A percentile compares a stretch with the other conserved stretches of the same genome.
Conservation (phyloP, 1,140 invertebrate species). For the Maniola jurtina region DNA sequence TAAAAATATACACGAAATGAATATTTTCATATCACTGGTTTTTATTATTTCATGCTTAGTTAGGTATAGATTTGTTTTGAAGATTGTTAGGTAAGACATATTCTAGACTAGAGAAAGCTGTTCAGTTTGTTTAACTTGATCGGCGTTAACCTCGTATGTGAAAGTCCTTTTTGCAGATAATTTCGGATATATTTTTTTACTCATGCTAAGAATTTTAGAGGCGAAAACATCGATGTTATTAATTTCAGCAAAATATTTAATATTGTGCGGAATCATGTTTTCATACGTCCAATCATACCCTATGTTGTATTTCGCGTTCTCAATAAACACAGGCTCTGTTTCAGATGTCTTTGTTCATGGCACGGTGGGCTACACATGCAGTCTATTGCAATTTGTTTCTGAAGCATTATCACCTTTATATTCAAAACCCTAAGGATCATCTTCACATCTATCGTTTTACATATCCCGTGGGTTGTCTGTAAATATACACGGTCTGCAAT, state of each 20-base stretch:
- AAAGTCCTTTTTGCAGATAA: too few relatives aligned
- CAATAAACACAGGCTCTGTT: constrained; percentile 53
- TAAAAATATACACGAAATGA: not conserved
- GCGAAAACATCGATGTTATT: constrained; percentile 1
- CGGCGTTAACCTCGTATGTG: too few relatives aligned
- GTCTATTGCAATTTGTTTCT: constrained; percentile 15
- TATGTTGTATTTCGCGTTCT: constrained; percentile 35
- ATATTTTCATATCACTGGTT: not conserved
- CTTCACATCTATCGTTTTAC: constrained; percentile 18
- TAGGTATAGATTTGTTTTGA: too few relatives aligned
- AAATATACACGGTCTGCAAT: constrained; percentile 28
- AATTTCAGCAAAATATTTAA: not conserved
- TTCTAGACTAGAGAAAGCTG: too few relatives aligned
- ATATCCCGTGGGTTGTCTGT: constrained; percentile 32
- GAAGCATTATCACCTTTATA: constrained; percentile 20
- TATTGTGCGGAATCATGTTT: constrained; percentile 25
- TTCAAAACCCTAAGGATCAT: constrained; percentile 18
- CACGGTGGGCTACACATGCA: constrained; percentile 19
- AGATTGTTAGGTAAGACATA: too few relatives aligned
- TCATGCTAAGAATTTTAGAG: not conserved
- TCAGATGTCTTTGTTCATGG: constrained; percentile 45
- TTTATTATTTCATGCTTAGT: not conserved
- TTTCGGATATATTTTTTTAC: too few relatives aligned
- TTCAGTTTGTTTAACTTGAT: too few relatives aligned
- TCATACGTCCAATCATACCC: constrained; percentile 18